These are phyloP conservation scores for Chrysina gloriosa DNA, from an alignment of 2,888 invertebrate species.

Conservation along the genomic window DNA sequence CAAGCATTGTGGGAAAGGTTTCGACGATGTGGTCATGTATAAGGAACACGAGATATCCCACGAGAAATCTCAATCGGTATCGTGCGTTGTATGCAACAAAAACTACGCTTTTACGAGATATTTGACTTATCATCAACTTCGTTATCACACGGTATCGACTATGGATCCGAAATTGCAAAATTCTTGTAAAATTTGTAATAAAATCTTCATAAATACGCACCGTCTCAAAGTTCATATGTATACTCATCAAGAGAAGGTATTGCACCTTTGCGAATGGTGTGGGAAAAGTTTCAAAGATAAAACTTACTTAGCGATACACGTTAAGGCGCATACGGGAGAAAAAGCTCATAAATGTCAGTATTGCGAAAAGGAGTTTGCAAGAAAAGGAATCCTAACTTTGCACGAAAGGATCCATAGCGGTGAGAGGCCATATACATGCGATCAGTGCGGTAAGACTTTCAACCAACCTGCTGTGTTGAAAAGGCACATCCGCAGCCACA, in stretches of 20 bases:
- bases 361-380: constrained; percentile 70
- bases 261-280: constrained; percentile 57
- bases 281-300: too few species aligned
- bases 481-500: constrained; percentile 50
- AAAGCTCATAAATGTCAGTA: constrained; percentile 65
- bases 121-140: constrained; percentile 56
- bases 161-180: too few species aligned
- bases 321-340: constrained; percentile 59
- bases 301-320: too few species aligned
- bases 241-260: constrained; percentile 47
- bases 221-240: background rate
- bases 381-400: constrained; percentile 66
- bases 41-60: constrained; percentile 70
- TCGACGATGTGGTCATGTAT: too few species aligned
- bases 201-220: constrained; percentile 47
- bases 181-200: constrained; percentile 50
- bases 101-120: constrained; percentile 66
- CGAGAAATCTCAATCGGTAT: constrained; percentile 65
- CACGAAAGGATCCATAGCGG: constrained; percentile 55
- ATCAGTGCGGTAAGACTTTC: constrained; percentile 52
- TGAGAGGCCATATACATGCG: constrained; percentile 53
- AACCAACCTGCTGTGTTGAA: constrained; percentile 49
- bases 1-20: too few species aligned
- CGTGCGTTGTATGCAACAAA: constrained; percentile 68
- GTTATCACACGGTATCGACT: constrained; percentile 59